These are phyloP conservation scores for Ypsolopha scabrella DNA, from an alignment of 2,888 invertebrate genomes.

Conservation along the genomic window DNA sequence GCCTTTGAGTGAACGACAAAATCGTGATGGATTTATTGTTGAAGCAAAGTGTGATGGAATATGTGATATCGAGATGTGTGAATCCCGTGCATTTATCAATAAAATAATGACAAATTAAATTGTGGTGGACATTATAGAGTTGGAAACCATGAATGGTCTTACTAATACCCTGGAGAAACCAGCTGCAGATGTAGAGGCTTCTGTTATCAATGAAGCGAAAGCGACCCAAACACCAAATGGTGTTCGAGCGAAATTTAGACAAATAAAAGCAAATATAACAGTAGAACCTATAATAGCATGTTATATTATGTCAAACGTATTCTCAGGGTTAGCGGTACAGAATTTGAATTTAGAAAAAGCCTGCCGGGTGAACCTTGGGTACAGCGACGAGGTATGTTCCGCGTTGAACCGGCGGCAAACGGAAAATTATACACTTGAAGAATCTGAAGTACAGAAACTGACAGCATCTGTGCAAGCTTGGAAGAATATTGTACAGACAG, in stretches of 20 bases:
- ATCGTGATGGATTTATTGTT: too few species aligned
- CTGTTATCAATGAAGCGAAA: slow-evolving; percentile 34
- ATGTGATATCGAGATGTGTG: background rate
- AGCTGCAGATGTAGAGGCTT: slow-evolving; percentile 10
- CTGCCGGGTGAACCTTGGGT: slow-evolving; percentile 83
- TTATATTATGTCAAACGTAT: slow-evolving; percentile 76
- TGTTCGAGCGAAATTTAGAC: slow-evolving; percentile 53
- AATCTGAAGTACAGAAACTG: slow-evolving; percentile 72
- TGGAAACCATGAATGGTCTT: slow-evolving; percentile 10
- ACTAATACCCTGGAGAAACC: background rate
- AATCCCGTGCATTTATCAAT: background rate
- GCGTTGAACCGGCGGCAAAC: slow-evolving; percentile 81
- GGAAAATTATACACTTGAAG: slow-evolving; percentile 75
- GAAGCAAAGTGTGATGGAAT: background rate
- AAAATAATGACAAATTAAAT: background rate
- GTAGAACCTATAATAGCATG: slow-evolving; percentile 78
- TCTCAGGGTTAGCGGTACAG: slow-evolving; percentile 83
- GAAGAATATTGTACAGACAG: slow-evolving; percentile 69
- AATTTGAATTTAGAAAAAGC: slow-evolving; percentile 89
- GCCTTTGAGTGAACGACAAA: too few species aligned
- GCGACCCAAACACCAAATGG: slow-evolving; percentile 25
- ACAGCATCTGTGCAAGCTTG: slow-evolving; percentile 69
- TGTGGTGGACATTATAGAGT: slow-evolving; percentile 8
- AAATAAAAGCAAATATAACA: slow-evolving; percentile 72
- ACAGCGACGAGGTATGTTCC: slow-evolving; percentile 79